phyloP scores from a whole-genome alignment of 2,797 vertebrate species.

The Trichosurus vulpecula region DNA sequence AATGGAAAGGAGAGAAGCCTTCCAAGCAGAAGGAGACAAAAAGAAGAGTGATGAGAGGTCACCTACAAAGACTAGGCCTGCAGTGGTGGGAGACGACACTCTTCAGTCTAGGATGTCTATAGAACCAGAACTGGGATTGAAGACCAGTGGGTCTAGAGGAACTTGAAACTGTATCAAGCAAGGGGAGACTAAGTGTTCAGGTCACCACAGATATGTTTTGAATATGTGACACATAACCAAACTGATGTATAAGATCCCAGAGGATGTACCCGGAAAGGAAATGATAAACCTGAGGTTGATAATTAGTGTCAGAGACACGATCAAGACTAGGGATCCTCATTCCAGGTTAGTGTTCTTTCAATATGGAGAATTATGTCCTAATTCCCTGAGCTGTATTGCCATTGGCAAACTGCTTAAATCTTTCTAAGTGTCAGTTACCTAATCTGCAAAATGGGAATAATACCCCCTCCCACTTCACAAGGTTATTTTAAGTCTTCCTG shows the following conservation, averaged over 20 bases:
- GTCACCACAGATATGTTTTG: background rate
- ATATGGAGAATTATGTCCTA: background rate
- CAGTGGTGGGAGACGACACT: background rate
- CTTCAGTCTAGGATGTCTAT: background rate
- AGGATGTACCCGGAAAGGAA: background rate
- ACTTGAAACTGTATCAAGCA: background rate
- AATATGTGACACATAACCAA: background rate
- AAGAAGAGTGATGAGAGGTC: background rate
- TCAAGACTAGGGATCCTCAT: background rate
- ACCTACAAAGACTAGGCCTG: background rate
- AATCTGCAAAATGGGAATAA: background rate
- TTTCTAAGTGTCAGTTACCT: background rate
- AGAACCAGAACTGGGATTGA: background rate
- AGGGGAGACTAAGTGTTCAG: background rate
- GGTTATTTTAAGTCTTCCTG: background rate
- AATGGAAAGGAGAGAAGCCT: background rate
- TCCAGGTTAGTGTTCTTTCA: background rate
- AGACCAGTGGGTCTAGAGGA: background rate
- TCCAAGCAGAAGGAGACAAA: background rate
- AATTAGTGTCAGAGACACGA: too few relatives aligned
- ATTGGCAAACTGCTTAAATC: background rate
- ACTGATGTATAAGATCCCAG: background rate
- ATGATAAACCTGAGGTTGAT: background rate
- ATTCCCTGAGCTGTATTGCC: background rate
- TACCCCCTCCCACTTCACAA: background rate